These are phyloP conservation scores for Amphiprion ocellaris DNA, from an alignment of 2,113 vertebrate genomes.

Conservation along the genomic window DNA sequence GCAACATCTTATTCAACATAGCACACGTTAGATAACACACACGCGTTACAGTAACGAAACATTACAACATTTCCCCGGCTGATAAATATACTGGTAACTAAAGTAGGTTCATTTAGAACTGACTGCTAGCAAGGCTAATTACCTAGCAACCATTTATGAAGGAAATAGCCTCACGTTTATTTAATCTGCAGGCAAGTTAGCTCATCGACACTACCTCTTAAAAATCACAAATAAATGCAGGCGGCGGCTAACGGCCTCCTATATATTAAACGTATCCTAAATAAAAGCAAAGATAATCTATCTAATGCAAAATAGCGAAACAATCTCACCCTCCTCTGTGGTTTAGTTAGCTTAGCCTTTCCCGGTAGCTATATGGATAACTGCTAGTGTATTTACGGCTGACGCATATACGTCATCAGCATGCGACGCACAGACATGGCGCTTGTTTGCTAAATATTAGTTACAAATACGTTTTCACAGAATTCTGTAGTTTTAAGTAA, in stretches of 20 bases:
- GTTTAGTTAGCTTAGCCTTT: conserved; percentile 55
- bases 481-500: neutral
- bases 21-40: neutral
- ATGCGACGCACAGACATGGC: conserved; percentile 38
- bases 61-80: too few species aligned
- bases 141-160: conserved; percentile 41
- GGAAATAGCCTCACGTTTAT: conserved; percentile 27
- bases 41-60: neutral
- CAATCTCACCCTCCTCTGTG: conserved; percentile 41
- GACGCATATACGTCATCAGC: neutral
- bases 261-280: fast-evolving
- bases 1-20: neutral
- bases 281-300: neutral
- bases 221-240: neutral
- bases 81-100: too few species aligned
- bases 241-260: fast-evolving
- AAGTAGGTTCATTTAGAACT: neutral
- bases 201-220: neutral
- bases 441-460: conserved; percentile 14
- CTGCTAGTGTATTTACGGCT: neutral
- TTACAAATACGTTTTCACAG: neutral
- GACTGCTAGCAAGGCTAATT: conserved; percentile 33
- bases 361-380: neutral
- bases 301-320: neutral
- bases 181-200: neutral